These are phyloP conservation scores for Asarcornis scutulata DNA, from an alignment of 2,113 vertebrate genomes.

Conservation along the genomic window DNA sequence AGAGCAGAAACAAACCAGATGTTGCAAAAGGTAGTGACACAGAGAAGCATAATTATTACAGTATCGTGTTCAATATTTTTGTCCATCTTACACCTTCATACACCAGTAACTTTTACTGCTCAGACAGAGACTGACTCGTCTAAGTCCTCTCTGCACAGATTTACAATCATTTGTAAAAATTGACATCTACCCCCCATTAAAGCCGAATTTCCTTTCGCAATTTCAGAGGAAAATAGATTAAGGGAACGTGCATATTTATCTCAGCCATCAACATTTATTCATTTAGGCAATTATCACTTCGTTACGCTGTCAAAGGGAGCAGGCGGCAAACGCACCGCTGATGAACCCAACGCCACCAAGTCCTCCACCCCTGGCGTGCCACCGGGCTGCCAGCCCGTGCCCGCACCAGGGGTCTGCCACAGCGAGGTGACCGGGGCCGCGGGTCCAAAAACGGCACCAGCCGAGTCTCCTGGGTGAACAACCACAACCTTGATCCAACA, in stretches of 20 bases:
- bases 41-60: slow-evolving; percentile 77
- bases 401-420: slow-evolving; percentile 61
- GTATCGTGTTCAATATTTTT: slow-evolving; percentile 49
- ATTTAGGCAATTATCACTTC: slow-evolving; percentile 85
- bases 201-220: slow-evolving; percentile 83
- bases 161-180: slow-evolving; percentile 73
- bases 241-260: slow-evolving; percentile 79
- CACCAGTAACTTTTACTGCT: slow-evolving; percentile 71
- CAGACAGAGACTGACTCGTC: slow-evolving; percentile 55
- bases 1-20: slow-evolving; percentile 83
- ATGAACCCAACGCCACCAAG: slow-evolving; percentile 55
- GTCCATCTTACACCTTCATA: slow-evolving; percentile 69
- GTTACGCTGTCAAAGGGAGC: slow-evolving; percentile 76
- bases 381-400: slow-evolving; percentile 39
- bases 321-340: slow-evolving; percentile 42
- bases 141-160: slow-evolving; percentile 73
- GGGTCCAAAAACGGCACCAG: slow-evolving; percentile 28
- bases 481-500: slow-evolving; percentile 75
- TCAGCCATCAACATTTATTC: slow-evolving; percentile 82
- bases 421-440: slow-evolving; percentile 42
- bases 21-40: slow-evolving; percentile 80
- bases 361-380: slow-evolving; percentile 33
- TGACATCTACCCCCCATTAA: slow-evolving; percentile 79
- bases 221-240: slow-evolving; percentile 80
- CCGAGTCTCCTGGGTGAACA: background rate